A percentile compares a stretch with the other conserved stretches of the same genome.
phyloP scores from a whole-genome alignment of 1,140 invertebrate genomes.

The Lordiphosa mommai region DNA sequence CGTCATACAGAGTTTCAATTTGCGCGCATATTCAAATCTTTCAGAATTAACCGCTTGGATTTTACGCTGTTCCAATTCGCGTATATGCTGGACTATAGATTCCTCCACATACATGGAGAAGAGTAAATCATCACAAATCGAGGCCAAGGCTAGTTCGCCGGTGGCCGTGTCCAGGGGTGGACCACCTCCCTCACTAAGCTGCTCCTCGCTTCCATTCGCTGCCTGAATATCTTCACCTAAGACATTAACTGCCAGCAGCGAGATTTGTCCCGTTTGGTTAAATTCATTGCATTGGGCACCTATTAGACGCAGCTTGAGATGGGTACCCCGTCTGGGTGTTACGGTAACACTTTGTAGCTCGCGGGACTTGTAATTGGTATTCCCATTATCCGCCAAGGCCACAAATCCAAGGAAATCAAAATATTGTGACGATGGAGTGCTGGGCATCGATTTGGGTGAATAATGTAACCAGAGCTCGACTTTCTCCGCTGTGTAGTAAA shows the following conservation, averaged over 20 bases:
- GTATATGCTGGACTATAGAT: constrained; percentile 93
- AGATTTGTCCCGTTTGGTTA: constrained; percentile 80
- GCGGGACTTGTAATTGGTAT: constrained; percentile 89
- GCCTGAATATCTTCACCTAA: constrained; percentile 83
- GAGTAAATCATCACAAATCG: constrained; percentile 95
- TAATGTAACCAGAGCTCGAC: constrained; percentile 80
- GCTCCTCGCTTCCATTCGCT: constrained; percentile 18
- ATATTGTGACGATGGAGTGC: constrained; percentile 79
- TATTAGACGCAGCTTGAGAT: constrained; percentile 91
- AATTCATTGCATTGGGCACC: constrained; percentile 93
- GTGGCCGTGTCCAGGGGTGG: constrained; percentile 66
- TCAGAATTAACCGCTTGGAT: constrained; percentile 87
- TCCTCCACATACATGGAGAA: constrained; percentile 98
- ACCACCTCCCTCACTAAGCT: constrained; percentile 31
- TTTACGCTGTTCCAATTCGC: constrained; percentile 92
- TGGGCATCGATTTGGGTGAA: constrained; percentile 75
- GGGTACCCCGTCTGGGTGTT: constrained; percentile 87
- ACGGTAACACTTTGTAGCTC: constrained; percentile 93
- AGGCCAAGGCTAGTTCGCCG: constrained; percentile 82
- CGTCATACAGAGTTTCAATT: constrained; percentile 91
- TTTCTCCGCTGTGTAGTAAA: constrained; percentile 75
- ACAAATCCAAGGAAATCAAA: constrained; percentile 91
- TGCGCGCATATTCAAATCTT: constrained; percentile 93
- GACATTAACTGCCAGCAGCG: constrained; percentile 87
- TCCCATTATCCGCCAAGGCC: constrained; percentile 89